Evolutionary conservation across 2,113 vertebrate species (phyloP).

Genomic region (Mormyrus lacerda): DNA sequence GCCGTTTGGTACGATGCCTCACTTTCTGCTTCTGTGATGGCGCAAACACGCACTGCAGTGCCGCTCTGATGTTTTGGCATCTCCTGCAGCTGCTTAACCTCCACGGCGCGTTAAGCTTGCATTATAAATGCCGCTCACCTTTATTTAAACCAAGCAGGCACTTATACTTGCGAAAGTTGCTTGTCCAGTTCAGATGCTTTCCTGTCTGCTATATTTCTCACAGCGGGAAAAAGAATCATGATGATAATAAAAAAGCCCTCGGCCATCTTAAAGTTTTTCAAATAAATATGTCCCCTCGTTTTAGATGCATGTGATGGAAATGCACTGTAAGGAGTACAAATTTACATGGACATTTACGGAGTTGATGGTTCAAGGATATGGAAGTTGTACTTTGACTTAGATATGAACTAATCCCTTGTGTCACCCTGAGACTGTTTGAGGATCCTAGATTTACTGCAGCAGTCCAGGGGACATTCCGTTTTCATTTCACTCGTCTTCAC

Average conservation of each 20-base stretch:
- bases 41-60: background rate
- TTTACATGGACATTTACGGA: background rate
- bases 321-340: background rate
- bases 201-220: background rate
- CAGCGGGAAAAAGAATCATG: background rate
- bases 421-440: background rate
- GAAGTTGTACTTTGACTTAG: background rate
- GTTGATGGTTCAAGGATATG: background rate
- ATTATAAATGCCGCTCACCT: background rate
- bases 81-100: no score
- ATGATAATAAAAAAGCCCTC: background rate
- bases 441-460: background rate
- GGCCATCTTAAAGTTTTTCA: background rate
- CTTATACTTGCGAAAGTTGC: background rate
- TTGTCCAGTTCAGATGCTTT: background rate
- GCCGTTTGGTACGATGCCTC: background rate
- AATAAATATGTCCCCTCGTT: background rate
- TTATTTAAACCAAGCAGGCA: background rate
- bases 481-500: background rate
- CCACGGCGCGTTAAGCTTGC: background rate
- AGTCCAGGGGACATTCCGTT: background rate
- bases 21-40: background rate
- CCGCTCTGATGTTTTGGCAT: background rate
- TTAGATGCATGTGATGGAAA: background rate
- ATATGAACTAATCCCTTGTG: background rate